These are phyloP conservation scores for Dipodomys spectabilis DNA, from an alignment of 2,113 vertebrate species.

Conservation along the genomic window DNA sequence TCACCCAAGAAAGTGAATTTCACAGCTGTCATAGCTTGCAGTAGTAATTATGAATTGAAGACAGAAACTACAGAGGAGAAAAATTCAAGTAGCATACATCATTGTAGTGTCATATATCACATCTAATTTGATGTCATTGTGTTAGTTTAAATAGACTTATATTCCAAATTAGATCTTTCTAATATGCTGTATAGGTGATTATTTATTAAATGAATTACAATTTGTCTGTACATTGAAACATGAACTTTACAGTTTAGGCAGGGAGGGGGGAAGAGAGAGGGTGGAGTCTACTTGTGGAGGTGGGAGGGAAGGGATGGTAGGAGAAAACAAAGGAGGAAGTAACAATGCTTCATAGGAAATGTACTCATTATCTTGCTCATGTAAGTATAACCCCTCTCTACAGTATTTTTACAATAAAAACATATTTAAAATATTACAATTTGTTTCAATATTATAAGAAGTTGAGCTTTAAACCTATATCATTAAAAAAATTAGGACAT, in stretches of 20 bases:
- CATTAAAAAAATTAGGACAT: not conserved
- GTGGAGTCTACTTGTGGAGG: too few relatives aligned
- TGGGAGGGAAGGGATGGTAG: too few relatives aligned
- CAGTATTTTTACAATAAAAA: too few relatives aligned
- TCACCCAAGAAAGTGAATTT: slow-evolving; percentile 29
- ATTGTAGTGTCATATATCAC: not conserved
- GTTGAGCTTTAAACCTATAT: not conserved
- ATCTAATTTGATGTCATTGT: slow-evolving; percentile 6
- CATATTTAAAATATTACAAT: too few relatives aligned
- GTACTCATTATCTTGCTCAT: too few relatives aligned
- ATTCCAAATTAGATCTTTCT: not conserved
- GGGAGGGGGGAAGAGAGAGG: too few relatives aligned
- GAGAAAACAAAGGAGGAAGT: too few relatives aligned
- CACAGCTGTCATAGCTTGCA: slow-evolving; percentile 30
- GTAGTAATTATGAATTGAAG: slow-evolving; percentile 37
- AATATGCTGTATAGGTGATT: not conserved
- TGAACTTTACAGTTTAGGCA: too few relatives aligned
- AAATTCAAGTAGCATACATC: slow-evolving; percentile 24
- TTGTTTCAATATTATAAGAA: not conserved
- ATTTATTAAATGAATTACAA: slow-evolving; percentile 21
- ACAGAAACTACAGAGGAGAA: slow-evolving; percentile 35
- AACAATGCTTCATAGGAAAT: too few relatives aligned
- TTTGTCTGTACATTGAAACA: too few relatives aligned
- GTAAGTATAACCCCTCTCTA: too few relatives aligned
- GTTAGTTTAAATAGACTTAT: slow-evolving; percentile 3